Evolutionary conservation across 2,797 vertebrate genomes (phyloP).

Genomic region (Eurystomus glaucurus): DNA sequence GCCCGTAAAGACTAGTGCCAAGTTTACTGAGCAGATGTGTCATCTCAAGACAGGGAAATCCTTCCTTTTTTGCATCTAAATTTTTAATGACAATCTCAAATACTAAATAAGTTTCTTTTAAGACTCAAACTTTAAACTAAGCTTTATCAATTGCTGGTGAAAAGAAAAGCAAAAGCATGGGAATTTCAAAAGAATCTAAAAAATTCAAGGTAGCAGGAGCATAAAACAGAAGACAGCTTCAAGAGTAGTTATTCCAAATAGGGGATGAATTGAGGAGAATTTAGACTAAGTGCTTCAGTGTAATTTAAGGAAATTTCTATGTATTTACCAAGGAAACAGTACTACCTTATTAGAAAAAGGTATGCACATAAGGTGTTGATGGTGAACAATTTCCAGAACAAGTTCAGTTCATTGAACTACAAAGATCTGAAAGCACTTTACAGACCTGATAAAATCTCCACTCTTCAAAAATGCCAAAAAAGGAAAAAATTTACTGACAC

Average conservation of each 20-base stretch:
- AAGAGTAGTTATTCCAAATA: not conserved
- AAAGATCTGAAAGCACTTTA: not conserved
- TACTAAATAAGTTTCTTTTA: not conserved
- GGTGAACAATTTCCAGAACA: not conserved
- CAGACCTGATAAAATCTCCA: not conserved
- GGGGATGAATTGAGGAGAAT: not conserved
- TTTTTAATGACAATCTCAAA: not conserved
- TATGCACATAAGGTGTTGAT: not conserved
- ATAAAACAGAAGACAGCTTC: not conserved
- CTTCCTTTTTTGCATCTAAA: not conserved
- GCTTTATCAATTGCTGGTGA: not conserved
- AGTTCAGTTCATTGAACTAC: not conserved
- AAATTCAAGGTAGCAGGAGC: not conserved
- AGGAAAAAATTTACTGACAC: not conserved
- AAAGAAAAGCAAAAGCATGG: not conserved
- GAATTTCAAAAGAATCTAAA: not conserved
- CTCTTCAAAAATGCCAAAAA: not conserved
- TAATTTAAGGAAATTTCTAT: not conserved
- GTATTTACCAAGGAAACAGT: not conserved
- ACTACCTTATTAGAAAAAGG: not conserved
- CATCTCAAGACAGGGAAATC: not conserved
- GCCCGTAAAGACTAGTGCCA: not conserved
- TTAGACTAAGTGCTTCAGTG: not conserved
- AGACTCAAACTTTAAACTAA: not conserved
- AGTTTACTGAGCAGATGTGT: constrained; percentile 10